Conservation (phyloP, 2,113 vertebrate species). For the Sardina pilchardus region DNA sequence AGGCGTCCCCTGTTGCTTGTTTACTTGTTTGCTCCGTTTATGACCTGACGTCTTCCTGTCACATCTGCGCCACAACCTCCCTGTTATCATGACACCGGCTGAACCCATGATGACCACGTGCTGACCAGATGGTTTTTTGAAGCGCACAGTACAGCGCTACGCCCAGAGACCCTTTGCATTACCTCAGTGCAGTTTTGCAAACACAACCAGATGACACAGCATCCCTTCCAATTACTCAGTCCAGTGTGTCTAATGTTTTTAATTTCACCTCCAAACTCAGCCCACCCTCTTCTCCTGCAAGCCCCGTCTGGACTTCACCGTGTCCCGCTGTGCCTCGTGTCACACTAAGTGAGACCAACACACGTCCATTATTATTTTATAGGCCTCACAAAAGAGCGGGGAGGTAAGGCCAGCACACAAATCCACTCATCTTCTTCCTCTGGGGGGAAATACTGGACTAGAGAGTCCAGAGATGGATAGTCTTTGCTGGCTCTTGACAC, state of each 20-base stretch:
- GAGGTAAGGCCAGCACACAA: not conserved
- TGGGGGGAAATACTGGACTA: not conserved
- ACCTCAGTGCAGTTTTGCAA: not conserved
- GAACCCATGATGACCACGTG: not conserved
- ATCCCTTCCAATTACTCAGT: not conserved
- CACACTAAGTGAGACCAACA: not conserved
- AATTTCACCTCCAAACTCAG: not conserved
- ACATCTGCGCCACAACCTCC: not conserved
- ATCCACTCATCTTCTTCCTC: not conserved
- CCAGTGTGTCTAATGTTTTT: constrained; percentile 12
- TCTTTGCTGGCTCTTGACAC: not conserved
- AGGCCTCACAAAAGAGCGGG: not conserved
- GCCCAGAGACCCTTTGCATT: not conserved
- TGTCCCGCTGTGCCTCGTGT: not conserved
- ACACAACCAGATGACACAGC: constrained; percentile 6
- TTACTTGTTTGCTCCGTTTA: not conserved
- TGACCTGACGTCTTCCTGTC: not conserved
- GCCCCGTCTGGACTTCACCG: not conserved
- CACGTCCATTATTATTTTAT: constrained; percentile 14
- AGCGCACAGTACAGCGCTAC: not conserved
- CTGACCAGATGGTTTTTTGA: not conserved
- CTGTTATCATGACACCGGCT: not conserved
- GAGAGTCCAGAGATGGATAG: not conserved
- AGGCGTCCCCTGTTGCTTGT: not conserved
- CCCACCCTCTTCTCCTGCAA: not conserved